Percentiles rank a stretch among this genome's conserved stretches.
Conservation (phyloP, 23 tunicate species). For the Ascidia mentula region DNA sequence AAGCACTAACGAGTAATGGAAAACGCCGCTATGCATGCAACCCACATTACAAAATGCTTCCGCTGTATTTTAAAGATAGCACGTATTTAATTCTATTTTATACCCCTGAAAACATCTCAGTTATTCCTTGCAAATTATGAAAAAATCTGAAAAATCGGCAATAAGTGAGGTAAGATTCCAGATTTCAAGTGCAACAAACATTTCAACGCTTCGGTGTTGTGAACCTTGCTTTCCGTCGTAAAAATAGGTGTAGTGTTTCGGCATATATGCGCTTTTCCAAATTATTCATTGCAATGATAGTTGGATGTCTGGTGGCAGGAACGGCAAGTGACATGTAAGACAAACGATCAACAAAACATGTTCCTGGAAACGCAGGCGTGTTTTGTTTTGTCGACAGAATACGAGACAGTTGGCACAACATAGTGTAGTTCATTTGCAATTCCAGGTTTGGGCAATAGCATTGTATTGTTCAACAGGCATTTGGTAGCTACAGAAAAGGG, state of each 20-base stretch:
- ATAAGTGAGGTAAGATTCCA: background rate
- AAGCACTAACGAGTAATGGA: no score
- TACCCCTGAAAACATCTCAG: background rate
- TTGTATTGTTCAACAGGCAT: background rate
- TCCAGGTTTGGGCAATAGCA: background rate
- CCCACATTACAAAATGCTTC: no score
- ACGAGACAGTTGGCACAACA: no score
- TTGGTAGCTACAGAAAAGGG: background rate
- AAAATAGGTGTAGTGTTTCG: no score
- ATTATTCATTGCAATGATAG: background rate
- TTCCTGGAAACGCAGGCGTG: no score
- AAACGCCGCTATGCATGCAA: no score
- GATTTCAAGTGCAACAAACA: no score
- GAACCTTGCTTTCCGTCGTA: no score
- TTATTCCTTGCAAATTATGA: background rate
- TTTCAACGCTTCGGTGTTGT: no score
- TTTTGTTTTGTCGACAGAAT: no score
- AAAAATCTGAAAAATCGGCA: background rate
- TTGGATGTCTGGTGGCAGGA: background rate
- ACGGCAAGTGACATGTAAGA: background rate
- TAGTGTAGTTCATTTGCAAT: no score
- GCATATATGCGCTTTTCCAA: no score
- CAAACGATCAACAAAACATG: background rate
- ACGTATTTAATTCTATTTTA: background rate
- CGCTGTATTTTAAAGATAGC: background rate